Evolutionary conservation across 2,113 vertebrate species (phyloP), one percentile per base, ranked within the genome.

Genomic region (Eurystomus gularis): DNA sequence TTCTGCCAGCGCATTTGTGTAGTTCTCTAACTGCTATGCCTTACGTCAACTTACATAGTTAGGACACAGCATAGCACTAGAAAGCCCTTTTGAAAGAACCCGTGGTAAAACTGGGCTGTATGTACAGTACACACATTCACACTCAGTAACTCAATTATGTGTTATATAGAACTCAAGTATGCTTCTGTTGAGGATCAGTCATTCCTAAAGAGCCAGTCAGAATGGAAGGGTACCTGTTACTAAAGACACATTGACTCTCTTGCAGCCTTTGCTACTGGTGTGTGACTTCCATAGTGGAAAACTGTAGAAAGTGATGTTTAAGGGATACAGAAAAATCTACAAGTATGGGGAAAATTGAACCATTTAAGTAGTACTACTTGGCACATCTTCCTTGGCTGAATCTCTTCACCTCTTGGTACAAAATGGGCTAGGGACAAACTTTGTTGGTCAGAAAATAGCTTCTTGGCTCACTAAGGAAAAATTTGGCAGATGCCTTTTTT

Each of bases 251-350:
- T 24, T 70, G 60, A 54, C 17, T 55, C 76, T 54, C 13, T 82
- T 61, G 24, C 16, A 81, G 24, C 5, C 10, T 81, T 77, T 69
- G 26, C 14, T 65, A 17, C 28, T 29, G 16, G 21, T 52, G 4
- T 0, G 0, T 54, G 21, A 39, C 5, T 70, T 70, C 3, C 1
- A 0, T 11, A 24, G 40, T 46, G 25, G 58, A 70, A 81, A 83
- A 24, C 24, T 70, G 3, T 39, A 9, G 44, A 10, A 87, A 68
- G 9, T 24, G 3, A 3, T 69, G 11, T 54, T 71, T 73, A 58
- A 61, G 31, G 17, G 42, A 14, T 66, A 21, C 10, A 17, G 26
- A 69, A 40, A 52, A n/a, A 26, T 23, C 7, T 86, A 7, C 15
- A 54, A 23, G 26, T 40, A 8, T 0, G 3, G 28, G 19, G 5